Conservation (phyloP, 2,888 invertebrate species). For the Macrosiphum euphorbiae region DNA sequence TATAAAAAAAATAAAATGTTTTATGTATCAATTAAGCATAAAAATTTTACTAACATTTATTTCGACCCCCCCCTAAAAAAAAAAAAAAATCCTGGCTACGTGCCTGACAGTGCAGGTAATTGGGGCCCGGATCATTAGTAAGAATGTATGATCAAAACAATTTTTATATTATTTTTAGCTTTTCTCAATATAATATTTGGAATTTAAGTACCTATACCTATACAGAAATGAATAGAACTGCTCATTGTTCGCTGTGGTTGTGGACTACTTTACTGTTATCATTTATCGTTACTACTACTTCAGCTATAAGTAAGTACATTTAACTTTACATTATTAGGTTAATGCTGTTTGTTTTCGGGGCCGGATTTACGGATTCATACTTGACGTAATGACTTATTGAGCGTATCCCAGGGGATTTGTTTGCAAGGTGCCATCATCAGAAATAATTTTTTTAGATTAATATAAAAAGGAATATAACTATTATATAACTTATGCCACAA, state of each 20-base stretch:
- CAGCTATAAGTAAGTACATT: constrained; percentile 53
- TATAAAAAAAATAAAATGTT: no score
- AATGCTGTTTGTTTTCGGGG: not conserved
- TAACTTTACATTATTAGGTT: not conserved
- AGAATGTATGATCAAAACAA: no score
- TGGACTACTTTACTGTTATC: not conserved
- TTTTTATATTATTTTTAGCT: constrained; percentile 1
- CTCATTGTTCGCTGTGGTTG: constrained; percentile 21
- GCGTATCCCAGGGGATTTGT: not conserved
- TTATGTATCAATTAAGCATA: no score
- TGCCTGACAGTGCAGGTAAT: no score
- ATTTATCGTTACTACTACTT: constrained; percentile 2
- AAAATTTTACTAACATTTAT: no score
- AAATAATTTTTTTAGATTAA: not conserved
- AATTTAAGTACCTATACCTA: not conserved
- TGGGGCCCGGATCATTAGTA: no score
- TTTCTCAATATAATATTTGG: not conserved
- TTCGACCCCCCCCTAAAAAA: no score
- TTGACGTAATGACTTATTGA: not conserved
- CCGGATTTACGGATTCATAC: not conserved
- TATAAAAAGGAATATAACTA: not conserved
- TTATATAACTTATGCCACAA: no score
- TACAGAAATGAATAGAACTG: constrained; percentile 46
- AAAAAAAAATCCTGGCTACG: no score
- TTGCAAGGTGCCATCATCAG: not conserved